These are phyloP conservation scores for Hypomecis atomaria DNA, from an alignment of 2,888 invertebrate species.

Conservation along the genomic window DNA sequence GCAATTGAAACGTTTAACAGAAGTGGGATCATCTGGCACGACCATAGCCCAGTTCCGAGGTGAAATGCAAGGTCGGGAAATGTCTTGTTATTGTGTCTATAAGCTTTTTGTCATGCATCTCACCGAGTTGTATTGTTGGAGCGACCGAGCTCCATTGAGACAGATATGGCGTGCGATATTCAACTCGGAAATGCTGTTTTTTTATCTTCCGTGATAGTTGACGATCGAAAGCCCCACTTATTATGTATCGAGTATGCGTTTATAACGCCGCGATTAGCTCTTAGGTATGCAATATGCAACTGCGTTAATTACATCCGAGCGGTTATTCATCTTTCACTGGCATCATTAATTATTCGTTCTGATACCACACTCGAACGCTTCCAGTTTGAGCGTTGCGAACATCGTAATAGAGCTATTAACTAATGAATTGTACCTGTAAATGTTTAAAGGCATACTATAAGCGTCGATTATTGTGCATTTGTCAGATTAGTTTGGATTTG, in stretches of 20 bases:
- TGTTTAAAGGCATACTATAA: background rate
- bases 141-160: conserved; percentile 72
- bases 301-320: conserved; percentile 50
- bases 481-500: conserved; percentile 6
- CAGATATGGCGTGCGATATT: conserved; percentile 76
- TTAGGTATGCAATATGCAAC: conserved; percentile 48
- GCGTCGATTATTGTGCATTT: background rate
- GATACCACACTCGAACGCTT: conserved; percentile 45
- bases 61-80: conserved; percentile 75
- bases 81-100: conserved; percentile 70
- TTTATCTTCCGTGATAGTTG: conserved; percentile 67
- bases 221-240: conserved; percentile 69
- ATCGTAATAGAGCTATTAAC: conserved; percentile 30
- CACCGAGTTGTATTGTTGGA: conserved; percentile 70
- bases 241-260: conserved; percentile 67
- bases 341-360: conserved; percentile 44
- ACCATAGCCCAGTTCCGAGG: conserved; percentile 73
- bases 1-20: conserved; percentile 66
- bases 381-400: conserved; percentile 29
- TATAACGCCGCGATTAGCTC: conserved; percentile 55
- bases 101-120: conserved; percentile 76
- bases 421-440: too few species aligned
- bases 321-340: conserved; percentile 51
- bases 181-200: conserved; percentile 62
- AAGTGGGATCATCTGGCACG: conserved; percentile 69